A percentile compares a stretch with the other conserved stretches of the same genome.
Evolutionary conservation across 2,797 vertebrate genomes (phyloP).

Genomic region (Pachyuromys duprasi): DNA sequence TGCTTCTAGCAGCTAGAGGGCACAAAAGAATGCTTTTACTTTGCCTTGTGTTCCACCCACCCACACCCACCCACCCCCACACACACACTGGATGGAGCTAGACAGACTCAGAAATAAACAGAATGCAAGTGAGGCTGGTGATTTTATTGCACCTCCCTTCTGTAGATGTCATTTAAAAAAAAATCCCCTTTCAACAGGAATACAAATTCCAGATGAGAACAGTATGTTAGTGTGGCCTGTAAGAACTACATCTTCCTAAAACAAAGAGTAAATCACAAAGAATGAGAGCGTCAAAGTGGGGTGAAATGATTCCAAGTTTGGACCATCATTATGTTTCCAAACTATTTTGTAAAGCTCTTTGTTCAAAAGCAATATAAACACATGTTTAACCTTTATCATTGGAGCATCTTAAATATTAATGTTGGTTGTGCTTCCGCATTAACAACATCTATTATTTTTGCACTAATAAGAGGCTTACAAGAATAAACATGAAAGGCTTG

Average conservation of each 20-base stretch:
- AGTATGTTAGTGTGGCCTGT: slow-evolving; percentile 17
- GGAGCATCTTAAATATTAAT: slow-evolving; percentile 86
- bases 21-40: slow-evolving; percentile 91
- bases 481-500: slow-evolving; percentile 87
- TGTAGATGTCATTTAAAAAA: slow-evolving; percentile 60
- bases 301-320: slow-evolving; percentile 45
- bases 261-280: slow-evolving; percentile 70
- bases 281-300: slow-evolving; percentile 54
- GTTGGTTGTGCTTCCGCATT: slow-evolving; percentile 85
- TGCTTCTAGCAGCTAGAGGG: slow-evolving; percentile 89
- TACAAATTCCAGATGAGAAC: slow-evolving; percentile 56
- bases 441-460: slow-evolving; percentile 88
- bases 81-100: slow-evolving; percentile 71
- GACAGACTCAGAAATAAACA: slow-evolving; percentile 75
- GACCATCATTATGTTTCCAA: slow-evolving; percentile 74
- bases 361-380: slow-evolving; percentile 85
- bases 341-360: slow-evolving; percentile 85
- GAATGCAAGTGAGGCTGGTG: slow-evolving; percentile 60
- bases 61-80: too few relatives aligned
- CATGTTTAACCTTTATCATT: slow-evolving; percentile 86
- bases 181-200: slow-evolving; percentile 25
- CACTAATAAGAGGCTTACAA: slow-evolving; percentile 87
- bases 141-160: slow-evolving; percentile 71
- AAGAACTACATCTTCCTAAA: slow-evolving; percentile 73
- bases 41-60: slow-evolving; percentile 61